phyloP scores from a whole-genome alignment of 2,888 invertebrate genomes.

The Nemapogon koenigi region DNA sequence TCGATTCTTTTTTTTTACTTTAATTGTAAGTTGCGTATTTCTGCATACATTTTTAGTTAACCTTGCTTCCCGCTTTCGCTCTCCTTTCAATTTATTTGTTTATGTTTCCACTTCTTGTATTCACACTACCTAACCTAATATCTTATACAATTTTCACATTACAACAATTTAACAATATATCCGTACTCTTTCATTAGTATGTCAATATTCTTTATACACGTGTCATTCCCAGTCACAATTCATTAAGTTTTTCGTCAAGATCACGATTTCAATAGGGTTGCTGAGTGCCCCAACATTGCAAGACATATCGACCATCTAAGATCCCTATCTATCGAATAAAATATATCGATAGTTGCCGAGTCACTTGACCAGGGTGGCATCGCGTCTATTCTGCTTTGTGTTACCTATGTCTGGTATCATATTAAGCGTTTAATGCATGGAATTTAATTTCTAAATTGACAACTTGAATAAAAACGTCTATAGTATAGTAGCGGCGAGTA shows the following conservation, averaged over 20 bases:
- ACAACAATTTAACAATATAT: background rate
- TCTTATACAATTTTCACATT: background rate
- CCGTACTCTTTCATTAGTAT: background rate
- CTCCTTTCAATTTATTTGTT: too few relatives aligned
- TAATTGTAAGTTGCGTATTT: too few relatives aligned
- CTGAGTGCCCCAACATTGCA: constrained; percentile 49
- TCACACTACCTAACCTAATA: too few relatives aligned
- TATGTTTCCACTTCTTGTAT: too few relatives aligned
- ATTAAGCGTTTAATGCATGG: constrained; percentile 58
- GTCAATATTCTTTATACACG: too few relatives aligned
- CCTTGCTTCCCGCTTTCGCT: too few relatives aligned
- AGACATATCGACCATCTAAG: constrained; percentile 54
- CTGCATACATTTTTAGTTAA: too few relatives aligned
- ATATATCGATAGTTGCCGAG: constrained; percentile 45
- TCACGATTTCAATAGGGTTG: constrained; percentile 57
- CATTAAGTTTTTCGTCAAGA: constrained; percentile 59
- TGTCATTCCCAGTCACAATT: constrained; percentile 47
- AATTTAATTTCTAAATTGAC: constrained; percentile 50
- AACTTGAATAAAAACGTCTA: constrained; percentile 3
- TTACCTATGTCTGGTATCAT: constrained; percentile 43
- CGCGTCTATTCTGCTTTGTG: constrained; percentile 44
- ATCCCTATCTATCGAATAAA: constrained; percentile 40
- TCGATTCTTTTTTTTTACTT: too few relatives aligned
- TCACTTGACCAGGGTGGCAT: constrained; percentile 61
- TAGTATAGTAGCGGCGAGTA: background rate